Base-by-base conservation (phyloP, 2,113 vertebrate species). In the Spermophilus dauricus region DNA sequence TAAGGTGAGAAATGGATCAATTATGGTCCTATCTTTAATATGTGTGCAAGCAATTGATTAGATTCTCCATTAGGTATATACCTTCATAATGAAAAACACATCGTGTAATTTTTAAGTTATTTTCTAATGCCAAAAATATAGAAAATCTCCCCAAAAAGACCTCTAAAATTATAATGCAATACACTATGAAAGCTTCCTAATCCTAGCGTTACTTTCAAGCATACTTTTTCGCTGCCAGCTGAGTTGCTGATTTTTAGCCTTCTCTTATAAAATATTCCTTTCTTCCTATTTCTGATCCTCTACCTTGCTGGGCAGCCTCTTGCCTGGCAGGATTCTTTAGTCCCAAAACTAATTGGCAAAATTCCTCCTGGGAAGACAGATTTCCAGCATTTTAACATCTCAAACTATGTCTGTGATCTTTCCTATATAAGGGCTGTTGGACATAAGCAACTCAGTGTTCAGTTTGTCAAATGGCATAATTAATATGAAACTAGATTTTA, bases 321-420 rank as follows among this genome's bases (percentile, higher is more conserved):
- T 83, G 28, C 95, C 95, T 97, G 56, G 97, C 89, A 89, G 95
- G 72, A 93, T 97, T 96, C 89, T 95, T 97, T 96, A 69, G 85
- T 96, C 61, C 86, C 93, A 77, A 77, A 97, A 97, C 94, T 98
- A 98, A 98, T 97, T 98, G 97, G 97, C 86, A 98, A 98, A 98
- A 98, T 97, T 86, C 94, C 85, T 98, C 95, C 91, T 3, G 24
- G 96, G 97, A 98, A 94, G 97, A 98, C 18, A 56, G 93, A 94
- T 98, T 98, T 95, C 97, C 88, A 97, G 65, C 89, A 96, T 98
- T 98, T 98, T 98, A 96, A 78, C 86, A 98, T 98, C 90, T 97
- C 91, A 86, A 78, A 78, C 86, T 97, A 96, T 76, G 96, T 72
- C 97, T 98, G 89, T 98, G 97, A 98, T 98, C 96, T 97, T 56